Evolutionary conservation across 2,888 invertebrate species (phyloP), one percentile per base, ranked within the genome.

Genomic region (Phaedon cochleariae): DNA sequence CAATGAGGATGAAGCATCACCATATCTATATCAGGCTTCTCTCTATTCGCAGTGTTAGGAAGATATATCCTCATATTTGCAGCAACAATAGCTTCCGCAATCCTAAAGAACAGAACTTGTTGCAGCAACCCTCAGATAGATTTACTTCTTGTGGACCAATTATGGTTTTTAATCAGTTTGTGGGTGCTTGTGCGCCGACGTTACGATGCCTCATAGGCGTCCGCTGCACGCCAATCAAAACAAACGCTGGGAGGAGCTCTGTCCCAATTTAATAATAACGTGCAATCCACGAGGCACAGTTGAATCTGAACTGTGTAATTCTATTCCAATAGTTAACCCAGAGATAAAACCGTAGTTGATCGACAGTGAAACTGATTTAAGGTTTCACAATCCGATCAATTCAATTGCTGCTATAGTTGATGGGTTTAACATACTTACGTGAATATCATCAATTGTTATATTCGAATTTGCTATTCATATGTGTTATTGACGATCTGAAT

Each of bases 121-220:
- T 72, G 70, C 73, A 62, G 59, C 59, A 62, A 53, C 46, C 58
- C 59, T 37, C 41, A 41, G n/a, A 15, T 15, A 41, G 2, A n/a
- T n/a, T n/a, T n/a, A n/a, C 3, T 41, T 41, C 41, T 3, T 2
- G 6, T 15, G 15, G 54, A 75, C 80, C 80, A 80, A 80, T 80
- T 78, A 79, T 79, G 78, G 74, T 74, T 75, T 79, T 76, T 15
- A 15, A 80, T 79, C 74, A 70, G 62, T 78, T 79, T 78, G 79
- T 70, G 71, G 70, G 72, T 62, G 66, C 71, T 61, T 69, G 70
- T 77, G 82, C 83, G 81, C 79, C 73, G 77, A 80, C 82, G 80
- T 79, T 81, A 73, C 77, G 79, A 79, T 81, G 80, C 79, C 80
- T 81, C 76, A 73, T 73, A 78, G 79, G 78, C 79, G 78, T 79